These are phyloP conservation scores for Phyllostomus discolor DNA, from an alignment of 2,113 vertebrate genomes.

Conservation along the genomic window DNA sequence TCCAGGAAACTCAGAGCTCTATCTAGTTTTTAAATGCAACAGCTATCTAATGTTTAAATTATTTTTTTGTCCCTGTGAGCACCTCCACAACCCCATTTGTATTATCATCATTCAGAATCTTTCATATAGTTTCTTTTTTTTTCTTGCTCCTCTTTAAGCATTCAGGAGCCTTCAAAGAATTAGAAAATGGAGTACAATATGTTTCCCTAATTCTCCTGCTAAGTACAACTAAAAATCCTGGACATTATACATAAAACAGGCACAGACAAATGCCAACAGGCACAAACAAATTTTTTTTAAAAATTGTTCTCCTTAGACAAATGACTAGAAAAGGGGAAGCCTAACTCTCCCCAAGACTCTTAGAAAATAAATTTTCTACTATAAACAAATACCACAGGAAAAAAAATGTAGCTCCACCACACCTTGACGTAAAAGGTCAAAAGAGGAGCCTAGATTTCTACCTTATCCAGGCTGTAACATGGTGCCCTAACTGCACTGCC, in stretches of 20 bases:
- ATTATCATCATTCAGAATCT: not conserved
- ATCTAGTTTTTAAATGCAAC: not conserved
- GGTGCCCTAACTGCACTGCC: not conserved
- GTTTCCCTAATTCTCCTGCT: not conserved
- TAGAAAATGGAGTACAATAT: not conserved
- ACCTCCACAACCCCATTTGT: not conserved
- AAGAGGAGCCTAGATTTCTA: not conserved
- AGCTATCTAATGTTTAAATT: not conserved
- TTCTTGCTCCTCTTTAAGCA: not conserved
- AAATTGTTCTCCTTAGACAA: not conserved
- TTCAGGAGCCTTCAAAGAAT: not conserved
- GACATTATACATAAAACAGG: not conserved
- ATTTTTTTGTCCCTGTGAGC: not conserved
- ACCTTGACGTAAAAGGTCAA: not conserved
- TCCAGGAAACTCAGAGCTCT: not conserved
- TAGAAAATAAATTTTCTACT: not conserved
- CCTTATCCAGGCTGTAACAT: not conserved
- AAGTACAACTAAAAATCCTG: not conserved
- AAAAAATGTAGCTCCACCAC: not conserved
- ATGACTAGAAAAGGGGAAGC: not conserved
- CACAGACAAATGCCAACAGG: not conserved
- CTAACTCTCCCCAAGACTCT: not conserved
- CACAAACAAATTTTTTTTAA: not conserved
- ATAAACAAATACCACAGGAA: not conserved
- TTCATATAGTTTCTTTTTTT: not conserved